Conservation (phyloP, 2,113 vertebrate species). For the Struthidea cinerea region DNA sequence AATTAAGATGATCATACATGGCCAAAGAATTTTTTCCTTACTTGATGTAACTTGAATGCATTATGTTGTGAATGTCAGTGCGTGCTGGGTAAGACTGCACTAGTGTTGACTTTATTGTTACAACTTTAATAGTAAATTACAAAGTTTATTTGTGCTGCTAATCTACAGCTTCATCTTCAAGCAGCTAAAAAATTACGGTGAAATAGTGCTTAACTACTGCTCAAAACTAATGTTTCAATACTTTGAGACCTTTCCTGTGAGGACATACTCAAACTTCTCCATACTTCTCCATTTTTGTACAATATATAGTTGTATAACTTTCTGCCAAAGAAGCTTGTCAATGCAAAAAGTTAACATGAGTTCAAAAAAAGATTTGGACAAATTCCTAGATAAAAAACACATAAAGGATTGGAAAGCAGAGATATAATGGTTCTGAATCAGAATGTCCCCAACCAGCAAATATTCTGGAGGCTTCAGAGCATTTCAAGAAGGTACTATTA, state of each 20-base stretch:
- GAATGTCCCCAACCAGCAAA: background rate
- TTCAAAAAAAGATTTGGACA: background rate
- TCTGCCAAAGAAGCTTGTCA: background rate
- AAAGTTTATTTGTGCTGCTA: background rate
- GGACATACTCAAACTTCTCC: background rate
- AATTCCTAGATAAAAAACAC: background rate
- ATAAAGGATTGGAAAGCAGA: background rate
- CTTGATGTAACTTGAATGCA: background rate
- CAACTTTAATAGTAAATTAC: background rate
- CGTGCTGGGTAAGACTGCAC: background rate
- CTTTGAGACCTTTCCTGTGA: background rate
- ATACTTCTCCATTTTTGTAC: background rate
- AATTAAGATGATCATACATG: background rate
- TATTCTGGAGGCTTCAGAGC: background rate
- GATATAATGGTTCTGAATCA: background rate
- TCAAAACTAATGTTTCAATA: background rate
- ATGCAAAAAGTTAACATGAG: background rate
- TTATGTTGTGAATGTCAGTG: fast-evolving
- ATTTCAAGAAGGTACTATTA: background rate
- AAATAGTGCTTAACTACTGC: background rate
- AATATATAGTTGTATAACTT: background rate
- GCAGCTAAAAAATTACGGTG: background rate
- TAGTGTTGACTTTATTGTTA: background rate
- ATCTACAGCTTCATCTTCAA: background rate
- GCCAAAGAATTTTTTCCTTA: background rate